Evolutionary conservation across 2,113 vertebrate genomes (phyloP), one percentile per base, ranked within the genome.

Genomic region (Crotophaga sulcirostris): DNA sequence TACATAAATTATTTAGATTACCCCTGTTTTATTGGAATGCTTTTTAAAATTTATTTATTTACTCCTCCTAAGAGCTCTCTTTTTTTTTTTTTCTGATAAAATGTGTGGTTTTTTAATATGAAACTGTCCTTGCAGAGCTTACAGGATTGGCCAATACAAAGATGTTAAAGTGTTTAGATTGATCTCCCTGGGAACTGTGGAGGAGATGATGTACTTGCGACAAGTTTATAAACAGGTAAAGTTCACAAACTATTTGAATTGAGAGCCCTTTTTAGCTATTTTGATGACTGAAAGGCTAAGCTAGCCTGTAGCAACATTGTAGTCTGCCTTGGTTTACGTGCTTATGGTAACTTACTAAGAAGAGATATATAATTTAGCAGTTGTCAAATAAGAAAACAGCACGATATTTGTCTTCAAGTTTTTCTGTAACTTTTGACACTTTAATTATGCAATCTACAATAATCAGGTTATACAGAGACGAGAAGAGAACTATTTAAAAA

Each of bases 191-290:
- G 99, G 99, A 51, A 99, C 99, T 13, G 98, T 99, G 89, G 99
- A 99, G 89, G 99, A 99, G 93, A 97, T 99, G 51, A 99, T 99
- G 96, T 99, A 99, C 88, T 98, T 99, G 92, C 98, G 99, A 51
- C 99, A 99, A 93, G 94, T 99, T 89, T 99, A 99, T 96, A 99
- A 99, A 93, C 99, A 99, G 98, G 99, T 99, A 98, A 93, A 29
- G 11, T 78, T 80, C 60, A 58, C 28, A 16, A 42, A 28, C 51
- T 64, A 7, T 44, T 79, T 79, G 20, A 80, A 31, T 51, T 40
- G 14, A 6, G 31, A 81, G 28, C 3, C 19, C 25, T 70, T 69
- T 56, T 34, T 47, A 45, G 12, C 8, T 4, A 4, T 84, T 81
- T 69, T 47, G 51, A 3, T 40, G 54, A 23, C 34, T 49, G 47